Conservation (phyloP, 2,113 vertebrate species). For the Empidonax traillii region DNA sequence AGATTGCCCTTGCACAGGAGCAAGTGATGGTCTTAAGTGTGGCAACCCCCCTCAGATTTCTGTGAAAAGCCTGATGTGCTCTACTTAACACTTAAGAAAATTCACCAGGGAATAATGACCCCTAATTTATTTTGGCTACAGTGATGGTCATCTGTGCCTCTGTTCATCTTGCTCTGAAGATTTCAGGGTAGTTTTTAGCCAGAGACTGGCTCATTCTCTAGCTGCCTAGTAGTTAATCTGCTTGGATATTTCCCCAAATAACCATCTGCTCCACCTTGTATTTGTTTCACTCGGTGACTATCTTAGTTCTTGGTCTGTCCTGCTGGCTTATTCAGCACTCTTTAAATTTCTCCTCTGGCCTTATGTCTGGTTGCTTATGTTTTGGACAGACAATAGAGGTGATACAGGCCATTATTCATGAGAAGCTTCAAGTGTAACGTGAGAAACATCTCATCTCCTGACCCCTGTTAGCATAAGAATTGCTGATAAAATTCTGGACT, state of each 20-base stretch:
- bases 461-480: conserved; percentile 95
- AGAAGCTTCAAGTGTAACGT: conserved; percentile 86
- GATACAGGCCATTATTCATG: conserved; percentile 79
- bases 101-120: conserved; percentile 48
- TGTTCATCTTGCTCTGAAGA: conserved; percentile 41
- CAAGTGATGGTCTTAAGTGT: background rate
- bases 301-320: conserved; percentile 66
- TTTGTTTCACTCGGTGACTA: conserved; percentile 36
- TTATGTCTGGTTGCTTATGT: conserved; percentile 80
- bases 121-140: conserved; percentile 63
- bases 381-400: conserved; percentile 83
- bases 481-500: conserved; percentile 78
- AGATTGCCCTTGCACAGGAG: conserved; percentile 13
- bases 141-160: conserved; percentile 23
- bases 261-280: conserved; percentile 67
- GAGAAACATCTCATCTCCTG: conserved; percentile 94
- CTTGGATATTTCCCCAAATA: conserved; percentile 23
- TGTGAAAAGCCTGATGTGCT: conserved; percentile 44
- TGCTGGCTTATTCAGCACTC: conserved; percentile 78
- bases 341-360: conserved; percentile 84
- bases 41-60: background rate
- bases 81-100: conserved; percentile 36
- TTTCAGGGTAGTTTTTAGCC: conserved; percentile 53
- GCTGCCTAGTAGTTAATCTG: conserved; percentile 36
- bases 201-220: conserved; percentile 34